Evolutionary conservation across 2,113 vertebrate species (phyloP).

Genomic region (Eretmochelys imbricata): DNA sequence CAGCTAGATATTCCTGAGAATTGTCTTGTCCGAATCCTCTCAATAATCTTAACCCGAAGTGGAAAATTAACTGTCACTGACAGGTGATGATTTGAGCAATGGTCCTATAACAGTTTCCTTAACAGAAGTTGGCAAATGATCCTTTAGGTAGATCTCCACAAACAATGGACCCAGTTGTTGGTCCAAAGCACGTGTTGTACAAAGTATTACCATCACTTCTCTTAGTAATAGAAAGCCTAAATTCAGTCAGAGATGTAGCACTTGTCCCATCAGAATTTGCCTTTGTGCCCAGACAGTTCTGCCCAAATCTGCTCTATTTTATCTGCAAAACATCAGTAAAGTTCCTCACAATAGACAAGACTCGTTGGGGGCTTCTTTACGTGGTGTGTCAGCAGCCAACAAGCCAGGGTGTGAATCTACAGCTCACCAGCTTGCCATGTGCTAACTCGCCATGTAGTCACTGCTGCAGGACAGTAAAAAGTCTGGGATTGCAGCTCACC

Average conservation of each 20-base stretch:
- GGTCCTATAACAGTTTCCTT: not conserved
- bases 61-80: not conserved
- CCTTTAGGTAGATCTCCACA: not conserved
- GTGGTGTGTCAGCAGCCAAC: not conserved
- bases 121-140: not conserved
- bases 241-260: not conserved
- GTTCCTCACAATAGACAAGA: not conserved
- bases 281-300: not conserved
- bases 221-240: not conserved
- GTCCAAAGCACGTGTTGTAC: not conserved
- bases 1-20: not conserved
- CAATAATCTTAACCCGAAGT: not conserved
- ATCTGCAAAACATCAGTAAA: accelerated
- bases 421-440: not conserved
- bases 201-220: not conserved
- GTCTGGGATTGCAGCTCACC: not conserved
- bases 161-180: not conserved
- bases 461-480: not conserved
- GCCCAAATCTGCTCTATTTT: not conserved
- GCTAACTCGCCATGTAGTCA: not conserved
- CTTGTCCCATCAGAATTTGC: not conserved
- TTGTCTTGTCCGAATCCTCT: not conserved
- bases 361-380: accelerated
- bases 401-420: not conserved
- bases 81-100: not conserved